A percentile compares a stretch with the other conserved stretches of the same genome.
These are phyloP conservation scores for Mythimna vitellina DNA, from an alignment of 2,888 invertebrate species.

Conservation along the genomic window DNA sequence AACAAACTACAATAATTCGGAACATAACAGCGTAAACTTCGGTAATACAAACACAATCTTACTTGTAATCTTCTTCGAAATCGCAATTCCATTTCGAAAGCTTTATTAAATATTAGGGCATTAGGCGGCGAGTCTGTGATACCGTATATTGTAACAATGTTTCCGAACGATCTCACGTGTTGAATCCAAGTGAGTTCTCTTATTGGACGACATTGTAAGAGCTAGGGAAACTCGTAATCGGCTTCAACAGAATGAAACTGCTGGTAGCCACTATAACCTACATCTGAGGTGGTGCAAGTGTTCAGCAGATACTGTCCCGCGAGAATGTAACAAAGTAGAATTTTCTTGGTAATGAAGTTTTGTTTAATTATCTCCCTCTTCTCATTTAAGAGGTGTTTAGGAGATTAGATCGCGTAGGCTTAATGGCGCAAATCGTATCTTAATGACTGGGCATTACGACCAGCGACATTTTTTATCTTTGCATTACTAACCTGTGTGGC, in stretches of 20 bases:
- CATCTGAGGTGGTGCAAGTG: conserved; percentile 56
- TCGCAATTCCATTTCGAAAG: conserved; percentile 58
- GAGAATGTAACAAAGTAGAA: too few relatives aligned
- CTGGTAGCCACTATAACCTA: conserved; percentile 70
- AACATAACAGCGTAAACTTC: conserved; percentile 46
- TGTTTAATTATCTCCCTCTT: not conserved
- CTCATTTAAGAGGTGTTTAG: not conserved
- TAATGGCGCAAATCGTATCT: conserved; percentile 10
- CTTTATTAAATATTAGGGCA: conserved; percentile 66
- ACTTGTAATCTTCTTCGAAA: conserved; percentile 62
- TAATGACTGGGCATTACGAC: not conserved
- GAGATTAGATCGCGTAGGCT: not conserved
- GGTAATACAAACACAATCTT: conserved; percentile 58
- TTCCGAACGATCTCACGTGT: conserved; percentile 70
- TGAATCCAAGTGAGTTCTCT: conserved; percentile 61
- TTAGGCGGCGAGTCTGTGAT: conserved; percentile 40
- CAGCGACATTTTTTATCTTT: not conserved
- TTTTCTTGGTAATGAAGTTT: conserved; percentile 1
- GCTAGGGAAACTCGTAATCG: conserved; percentile 72
- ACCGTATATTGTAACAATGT: conserved; percentile 59
- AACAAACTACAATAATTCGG: conserved; percentile 45
- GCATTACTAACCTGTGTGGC: not conserved
- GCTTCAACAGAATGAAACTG: conserved; percentile 75
- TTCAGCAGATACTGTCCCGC: conserved; percentile 3
- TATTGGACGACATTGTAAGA: conserved; percentile 70